Conservation (phyloP, 2,888 invertebrate genomes). For the Drosophila mettleri region DNA sequence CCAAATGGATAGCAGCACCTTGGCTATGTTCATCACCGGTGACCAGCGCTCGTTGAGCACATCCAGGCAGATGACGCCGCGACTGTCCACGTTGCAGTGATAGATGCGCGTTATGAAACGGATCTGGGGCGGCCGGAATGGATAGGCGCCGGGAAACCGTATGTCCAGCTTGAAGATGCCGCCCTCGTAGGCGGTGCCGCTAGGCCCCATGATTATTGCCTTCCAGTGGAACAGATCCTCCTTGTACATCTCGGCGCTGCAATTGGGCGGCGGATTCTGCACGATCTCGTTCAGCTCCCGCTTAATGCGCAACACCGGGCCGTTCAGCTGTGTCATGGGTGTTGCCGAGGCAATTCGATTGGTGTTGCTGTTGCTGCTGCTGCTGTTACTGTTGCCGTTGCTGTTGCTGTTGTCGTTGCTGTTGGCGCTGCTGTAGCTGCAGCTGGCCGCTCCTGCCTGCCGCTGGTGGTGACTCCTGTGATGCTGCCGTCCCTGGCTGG, state of each 20-base stretch:
- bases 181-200: slow-evolving; percentile 59
- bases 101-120: slow-evolving; percentile 68
- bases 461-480: slow-evolving; percentile 12
- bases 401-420: neutral
- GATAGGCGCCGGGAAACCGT: slow-evolving; percentile 58
- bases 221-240: slow-evolving; percentile 60
- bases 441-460: slow-evolving; percentile 10
- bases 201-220: slow-evolving; percentile 56
- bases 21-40: slow-evolving; percentile 66
- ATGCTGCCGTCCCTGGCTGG: slow-evolving; percentile 30
- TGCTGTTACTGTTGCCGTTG: neutral
- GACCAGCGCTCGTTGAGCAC: slow-evolving; percentile 72
- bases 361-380: neutral
- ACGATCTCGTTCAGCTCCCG: slow-evolving; percentile 58
- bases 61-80: slow-evolving; percentile 67
- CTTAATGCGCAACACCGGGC: slow-evolving; percentile 43
- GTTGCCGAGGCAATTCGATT: neutral
- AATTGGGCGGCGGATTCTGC: slow-evolving; percentile 69
- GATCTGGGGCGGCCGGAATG: slow-evolving; percentile 64
- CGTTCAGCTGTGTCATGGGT: slow-evolving; percentile 13
- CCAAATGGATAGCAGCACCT: slow-evolving; percentile 65
- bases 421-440: neutral
- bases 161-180: slow-evolving; percentile 63
- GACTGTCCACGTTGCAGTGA: slow-evolving; percentile 71
- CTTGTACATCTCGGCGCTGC: slow-evolving; percentile 50